These are phyloP conservation scores for Drosophila tanythrix DNA, from an alignment of 2,888 invertebrate genomes.

Conservation along the genomic window DNA sequence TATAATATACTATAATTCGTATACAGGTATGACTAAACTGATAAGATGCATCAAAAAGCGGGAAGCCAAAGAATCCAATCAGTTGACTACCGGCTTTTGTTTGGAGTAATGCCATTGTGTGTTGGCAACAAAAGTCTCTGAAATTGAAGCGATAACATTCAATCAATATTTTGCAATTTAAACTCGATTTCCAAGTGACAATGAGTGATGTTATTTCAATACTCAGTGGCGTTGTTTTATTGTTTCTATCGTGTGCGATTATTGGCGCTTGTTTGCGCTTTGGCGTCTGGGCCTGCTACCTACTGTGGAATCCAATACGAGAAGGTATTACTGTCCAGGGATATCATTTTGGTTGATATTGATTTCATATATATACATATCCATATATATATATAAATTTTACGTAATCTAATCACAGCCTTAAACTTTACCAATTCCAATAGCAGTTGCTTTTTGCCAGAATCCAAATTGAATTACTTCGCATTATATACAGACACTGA, in stretches of 20 bases:
- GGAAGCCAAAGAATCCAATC: conserved; percentile 20
- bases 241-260: conserved; percentile 66
- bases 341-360: conserved; percentile 2
- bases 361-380: not conserved
- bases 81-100: conserved; percentile 35
- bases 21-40: conserved; percentile 18
- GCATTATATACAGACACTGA: not conserved
- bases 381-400: not conserved
- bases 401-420: conserved; percentile 31
- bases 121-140: not conserved
- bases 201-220: conserved; percentile 67
- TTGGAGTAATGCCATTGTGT: conserved; percentile 2
- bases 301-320: conserved; percentile 32
- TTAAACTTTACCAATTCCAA: conserved; percentile 17
- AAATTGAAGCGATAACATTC: not conserved
- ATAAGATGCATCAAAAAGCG: conserved; percentile 28
- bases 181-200: not conserved
- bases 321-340: conserved; percentile 39
- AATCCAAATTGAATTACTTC: conserved; percentile 11
- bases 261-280: conserved; percentile 72
- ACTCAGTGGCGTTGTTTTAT: conserved; percentile 69
- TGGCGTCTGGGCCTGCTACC: conserved; percentile 67
- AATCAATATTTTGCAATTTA: not conserved
- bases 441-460: conserved; percentile 1
- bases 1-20: not conserved